A percentile compares a stretch with the other conserved stretches of the same genome.
These are phyloP conservation scores for Nasonia longicornis DNA, from an alignment of 1,140 invertebrate species.

Conservation along the genomic window DNA sequence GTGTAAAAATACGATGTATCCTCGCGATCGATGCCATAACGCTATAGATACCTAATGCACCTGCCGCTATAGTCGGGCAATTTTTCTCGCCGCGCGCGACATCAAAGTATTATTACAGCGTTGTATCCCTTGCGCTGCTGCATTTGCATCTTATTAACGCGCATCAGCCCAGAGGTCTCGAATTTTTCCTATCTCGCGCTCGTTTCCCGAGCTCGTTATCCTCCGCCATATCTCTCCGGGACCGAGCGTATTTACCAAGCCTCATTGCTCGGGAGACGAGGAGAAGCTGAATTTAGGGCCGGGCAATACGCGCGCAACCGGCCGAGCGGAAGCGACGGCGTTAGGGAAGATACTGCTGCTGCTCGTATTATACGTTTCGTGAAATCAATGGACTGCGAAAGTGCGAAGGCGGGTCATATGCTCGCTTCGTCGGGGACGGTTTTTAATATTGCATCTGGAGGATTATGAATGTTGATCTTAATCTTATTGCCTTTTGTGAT, in stretches of 20 bases:
- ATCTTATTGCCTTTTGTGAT: too few relatives aligned
- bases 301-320: neutral
- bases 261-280: neutral
- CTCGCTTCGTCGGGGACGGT: too few relatives aligned
- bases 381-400: neutral
- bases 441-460: too few relatives aligned
- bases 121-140: too few relatives aligned
- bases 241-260: neutral
- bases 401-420: neutral
- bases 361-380: neutral
- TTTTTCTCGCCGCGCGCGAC: neutral
- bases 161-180: neutral
- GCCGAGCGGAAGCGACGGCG: neutral
- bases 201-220: neutral
- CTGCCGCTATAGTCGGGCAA: neutral
- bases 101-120: neutral
- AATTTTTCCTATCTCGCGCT: neutral
- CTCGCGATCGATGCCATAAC: neutral
- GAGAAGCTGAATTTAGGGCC: neutral
- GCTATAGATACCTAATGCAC: neutral
- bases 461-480: too few relatives aligned
- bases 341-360: neutral
- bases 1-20: neutral
- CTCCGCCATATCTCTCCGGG: neutral
- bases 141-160: neutral